Percentiles rank a stretch among this genome's conserved stretches.
phyloP scores from a whole-genome alignment of 2,797 vertebrate species.

The Diplodus sargus region DNA sequence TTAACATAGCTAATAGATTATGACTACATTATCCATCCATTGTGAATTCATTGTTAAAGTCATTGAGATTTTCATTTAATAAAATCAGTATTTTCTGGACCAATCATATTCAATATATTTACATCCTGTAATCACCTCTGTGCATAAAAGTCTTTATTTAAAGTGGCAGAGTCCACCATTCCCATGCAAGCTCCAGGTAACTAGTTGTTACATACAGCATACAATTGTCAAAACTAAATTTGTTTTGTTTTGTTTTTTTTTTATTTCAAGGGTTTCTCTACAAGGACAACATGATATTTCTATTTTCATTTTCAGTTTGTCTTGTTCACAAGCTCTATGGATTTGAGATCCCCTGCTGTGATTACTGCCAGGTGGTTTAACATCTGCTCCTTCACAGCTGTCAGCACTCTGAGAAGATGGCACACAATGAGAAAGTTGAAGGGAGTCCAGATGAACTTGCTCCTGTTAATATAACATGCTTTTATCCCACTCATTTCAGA shows the following conservation, averaged over 20 bases:
- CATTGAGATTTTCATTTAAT: too few relatives aligned
- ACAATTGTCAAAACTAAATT: not conserved
- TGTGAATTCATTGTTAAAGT: too few relatives aligned
- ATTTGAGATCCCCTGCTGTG: constrained; percentile 47
- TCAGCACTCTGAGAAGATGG: constrained; percentile 52
- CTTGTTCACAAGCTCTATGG: constrained; percentile 15
- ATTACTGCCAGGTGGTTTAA: constrained; percentile 73
- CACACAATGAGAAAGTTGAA: constrained; percentile 46
- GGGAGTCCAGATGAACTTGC: constrained; percentile 47
- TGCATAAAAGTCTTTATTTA: too few relatives aligned
- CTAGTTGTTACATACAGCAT: not conserved
- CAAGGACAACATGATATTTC: not conserved
- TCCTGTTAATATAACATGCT: constrained; percentile 66
- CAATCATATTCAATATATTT: too few relatives aligned
- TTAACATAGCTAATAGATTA: too few relatives aligned
- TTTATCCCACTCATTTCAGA: constrained; percentile 65
- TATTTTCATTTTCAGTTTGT: not conserved
- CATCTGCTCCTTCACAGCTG: constrained; percentile 76
- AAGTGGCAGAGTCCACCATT: too few relatives aligned
- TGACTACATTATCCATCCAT: too few relatives aligned
- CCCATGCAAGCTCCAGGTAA: too few relatives aligned
- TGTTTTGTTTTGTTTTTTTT: too few relatives aligned
- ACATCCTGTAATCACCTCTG: too few relatives aligned
- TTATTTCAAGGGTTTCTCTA: not conserved
- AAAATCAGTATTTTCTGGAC: too few relatives aligned